Evolutionary conservation across 2,888 invertebrate species (phyloP).

Genomic region (Drosophila mimetica): DNA sequence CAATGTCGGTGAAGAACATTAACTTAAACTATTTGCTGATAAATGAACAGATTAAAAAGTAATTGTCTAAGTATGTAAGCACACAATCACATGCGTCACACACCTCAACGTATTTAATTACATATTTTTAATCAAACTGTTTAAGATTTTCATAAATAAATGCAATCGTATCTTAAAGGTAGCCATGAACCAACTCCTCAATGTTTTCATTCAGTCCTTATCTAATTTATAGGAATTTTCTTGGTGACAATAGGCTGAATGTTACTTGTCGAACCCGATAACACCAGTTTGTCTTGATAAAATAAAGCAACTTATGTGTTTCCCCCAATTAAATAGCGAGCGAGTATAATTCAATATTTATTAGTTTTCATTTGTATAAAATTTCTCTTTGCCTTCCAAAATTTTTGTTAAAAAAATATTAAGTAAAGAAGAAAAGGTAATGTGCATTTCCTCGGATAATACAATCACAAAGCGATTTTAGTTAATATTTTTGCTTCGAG

Average conservation of each 20-base stretch:
- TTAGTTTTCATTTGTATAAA: constrained; percentile 40
- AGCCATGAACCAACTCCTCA: constrained; percentile 43
- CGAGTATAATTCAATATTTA: constrained; percentile 33
- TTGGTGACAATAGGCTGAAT: too few species aligned
- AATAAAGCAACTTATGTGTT: neutral
- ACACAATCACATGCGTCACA: constrained; percentile 27
- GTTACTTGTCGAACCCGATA: neutral
- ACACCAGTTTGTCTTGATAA: neutral
- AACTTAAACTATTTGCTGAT: constrained; percentile 38
- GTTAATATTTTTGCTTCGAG: constrained; percentile 71
- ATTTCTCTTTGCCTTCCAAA: constrained; percentile 37
- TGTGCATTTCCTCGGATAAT: constrained; percentile 76
- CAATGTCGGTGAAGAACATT: constrained; percentile 22
- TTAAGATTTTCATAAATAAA: constrained; percentile 58
- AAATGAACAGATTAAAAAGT: constrained; percentile 44
- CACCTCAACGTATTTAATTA: constrained; percentile 54
- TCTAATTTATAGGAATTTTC: too few species aligned
- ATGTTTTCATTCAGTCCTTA: constrained; percentile 3
- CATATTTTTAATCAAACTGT: constrained; percentile 52
- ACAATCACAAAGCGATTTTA: constrained; percentile 60
- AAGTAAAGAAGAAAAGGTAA: constrained; percentile 33
- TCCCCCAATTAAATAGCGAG: neutral
- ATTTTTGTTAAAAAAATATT: constrained; percentile 29
- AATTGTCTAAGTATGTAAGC: constrained; percentile 42
- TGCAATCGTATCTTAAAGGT: constrained; percentile 39